These are phyloP conservation scores for Ardeotis arabs DNA, from an alignment of 2,113 vertebrate genomes.

Conservation along the genomic window DNA sequence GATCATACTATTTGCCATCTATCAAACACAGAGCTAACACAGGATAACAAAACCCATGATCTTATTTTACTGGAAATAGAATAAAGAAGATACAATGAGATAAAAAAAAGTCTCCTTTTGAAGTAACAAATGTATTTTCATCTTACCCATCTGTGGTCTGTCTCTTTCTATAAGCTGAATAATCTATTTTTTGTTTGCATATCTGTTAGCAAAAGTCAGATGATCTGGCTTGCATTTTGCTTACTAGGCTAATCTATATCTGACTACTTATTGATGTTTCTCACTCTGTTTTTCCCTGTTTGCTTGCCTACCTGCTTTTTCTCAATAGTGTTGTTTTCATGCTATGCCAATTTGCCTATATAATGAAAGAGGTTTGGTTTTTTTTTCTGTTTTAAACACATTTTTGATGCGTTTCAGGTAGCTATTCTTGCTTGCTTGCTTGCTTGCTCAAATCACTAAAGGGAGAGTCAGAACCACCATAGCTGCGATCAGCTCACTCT, in stretches of 20 bases:
- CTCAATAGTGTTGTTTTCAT: background rate
- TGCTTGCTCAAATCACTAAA: background rate
- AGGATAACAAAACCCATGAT: background rate
- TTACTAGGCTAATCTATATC: background rate
- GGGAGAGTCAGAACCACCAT: background rate
- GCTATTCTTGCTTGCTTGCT: background rate
- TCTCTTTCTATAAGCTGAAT: background rate
- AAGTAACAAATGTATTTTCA: background rate
- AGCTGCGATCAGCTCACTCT: background rate
- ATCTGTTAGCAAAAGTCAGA: background rate
- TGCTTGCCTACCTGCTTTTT: background rate
- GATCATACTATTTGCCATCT: background rate
- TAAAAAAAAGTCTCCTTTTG: background rate
- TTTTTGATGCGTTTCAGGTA: background rate
- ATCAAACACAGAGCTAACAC: background rate
- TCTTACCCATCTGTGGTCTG: background rate
- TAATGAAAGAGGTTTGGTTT: background rate
- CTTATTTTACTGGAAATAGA: background rate
- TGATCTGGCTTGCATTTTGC: background rate
- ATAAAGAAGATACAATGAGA: background rate
- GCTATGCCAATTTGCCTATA: background rate
- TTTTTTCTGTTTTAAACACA: background rate
- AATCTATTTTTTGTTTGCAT: background rate
- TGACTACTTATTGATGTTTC: background rate
- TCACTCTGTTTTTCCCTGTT: background rate